Conservation (phyloP, 1,140 invertebrate genomes). For the Fopius arisanus region DNA sequence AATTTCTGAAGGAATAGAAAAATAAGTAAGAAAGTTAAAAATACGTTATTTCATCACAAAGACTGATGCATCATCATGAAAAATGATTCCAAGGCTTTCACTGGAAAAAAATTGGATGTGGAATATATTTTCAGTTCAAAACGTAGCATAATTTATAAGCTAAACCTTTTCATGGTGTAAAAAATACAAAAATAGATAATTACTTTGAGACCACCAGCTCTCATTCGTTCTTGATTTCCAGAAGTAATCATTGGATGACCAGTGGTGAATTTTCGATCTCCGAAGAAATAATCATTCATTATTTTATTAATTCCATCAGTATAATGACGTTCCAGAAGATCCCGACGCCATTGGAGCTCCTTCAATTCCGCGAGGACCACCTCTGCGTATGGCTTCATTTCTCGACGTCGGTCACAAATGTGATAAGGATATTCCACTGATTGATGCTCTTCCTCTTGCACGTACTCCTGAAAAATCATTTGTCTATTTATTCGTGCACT, state of each 20-base stretch:
- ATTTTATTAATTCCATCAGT: background rate
- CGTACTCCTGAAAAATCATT: background rate
- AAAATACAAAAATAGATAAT: background rate
- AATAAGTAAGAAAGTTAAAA: too few relatives aligned
- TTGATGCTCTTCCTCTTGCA: background rate
- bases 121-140: too few relatives aligned
- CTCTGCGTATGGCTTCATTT: background rate
- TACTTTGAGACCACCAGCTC: background rate
- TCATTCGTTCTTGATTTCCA: background rate
- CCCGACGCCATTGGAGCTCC: background rate
- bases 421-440: background rate
- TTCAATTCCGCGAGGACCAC: background rate
- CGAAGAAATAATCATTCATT: background rate
- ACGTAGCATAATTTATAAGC: too few relatives aligned
- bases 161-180: too few relatives aligned
- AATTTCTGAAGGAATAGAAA: too few relatives aligned
- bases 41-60: too few relatives aligned
- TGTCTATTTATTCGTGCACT: background rate
- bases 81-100: too few relatives aligned
- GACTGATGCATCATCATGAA: too few relatives aligned
- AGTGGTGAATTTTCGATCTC: background rate
- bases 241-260: background rate
- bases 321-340: background rate
- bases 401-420: background rate
- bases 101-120: too few relatives aligned